Conservation (phyloP, 2,797 vertebrate species). For the Phalloptychus januarius region DNA sequence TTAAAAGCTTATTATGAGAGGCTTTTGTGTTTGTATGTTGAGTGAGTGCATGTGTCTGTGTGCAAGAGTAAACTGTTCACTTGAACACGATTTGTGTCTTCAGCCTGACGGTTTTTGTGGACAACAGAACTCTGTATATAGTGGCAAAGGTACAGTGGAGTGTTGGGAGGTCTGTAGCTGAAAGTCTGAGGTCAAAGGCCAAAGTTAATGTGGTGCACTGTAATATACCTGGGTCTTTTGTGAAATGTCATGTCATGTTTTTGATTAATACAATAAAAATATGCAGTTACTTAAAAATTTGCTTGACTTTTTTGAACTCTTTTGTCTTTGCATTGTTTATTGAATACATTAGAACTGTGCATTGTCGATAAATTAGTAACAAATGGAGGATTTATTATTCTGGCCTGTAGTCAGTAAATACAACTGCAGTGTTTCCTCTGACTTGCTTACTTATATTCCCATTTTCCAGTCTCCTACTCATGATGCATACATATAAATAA, state of each 20-base stretch:
- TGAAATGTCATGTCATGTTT: constrained; percentile 82
- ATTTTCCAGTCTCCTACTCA: not conserved
- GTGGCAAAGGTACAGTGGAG: constrained; percentile 45
- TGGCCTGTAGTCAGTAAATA: not conserved
- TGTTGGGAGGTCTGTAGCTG: constrained; percentile 47
- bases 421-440: not conserved
- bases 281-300: constrained; percentile 67
- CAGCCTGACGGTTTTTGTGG: constrained; percentile 22
- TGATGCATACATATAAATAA: not conserved
- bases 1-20: constrained; percentile 41
- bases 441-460: not conserved
- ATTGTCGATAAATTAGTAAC: not conserved
- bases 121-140: constrained; percentile 66
- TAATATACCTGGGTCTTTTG: constrained; percentile 78
- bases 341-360: not conserved
- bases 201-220: constrained; percentile 82
- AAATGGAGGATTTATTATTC: not conserved
- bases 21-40: constrained; percentile 30
- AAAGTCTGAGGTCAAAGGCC: constrained; percentile 72
- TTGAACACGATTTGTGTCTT: constrained; percentile 24
- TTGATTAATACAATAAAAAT: constrained; percentile 86
- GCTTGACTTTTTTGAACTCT: not conserved
- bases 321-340: too few species aligned
- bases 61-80: constrained; percentile 24
- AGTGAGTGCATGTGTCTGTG: constrained; percentile 14